Percentiles rank a stretch among this genome's conserved stretches.
Conservation (phyloP, 2,797 vertebrate genomes). For the Hozukius guyotensis region DNA sequence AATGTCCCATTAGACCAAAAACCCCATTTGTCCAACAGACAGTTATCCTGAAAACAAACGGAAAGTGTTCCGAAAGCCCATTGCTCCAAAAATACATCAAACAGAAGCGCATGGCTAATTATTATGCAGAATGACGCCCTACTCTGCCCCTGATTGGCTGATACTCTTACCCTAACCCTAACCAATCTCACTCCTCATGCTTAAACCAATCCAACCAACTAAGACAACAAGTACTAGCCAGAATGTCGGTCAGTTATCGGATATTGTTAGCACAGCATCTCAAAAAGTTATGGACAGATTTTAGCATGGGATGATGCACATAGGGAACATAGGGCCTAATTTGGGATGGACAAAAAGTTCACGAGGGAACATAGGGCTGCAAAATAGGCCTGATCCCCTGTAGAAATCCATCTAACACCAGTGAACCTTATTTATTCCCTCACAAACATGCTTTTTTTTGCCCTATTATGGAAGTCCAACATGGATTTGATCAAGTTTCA, state of each 20-base stretch:
- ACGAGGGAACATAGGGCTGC: neutral
- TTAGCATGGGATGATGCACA: neutral
- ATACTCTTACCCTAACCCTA: neutral
- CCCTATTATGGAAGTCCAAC: constrained; percentile 9
- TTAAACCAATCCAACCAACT: neutral
- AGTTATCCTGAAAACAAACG: neutral
- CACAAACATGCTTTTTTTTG: neutral
- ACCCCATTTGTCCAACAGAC: neutral
- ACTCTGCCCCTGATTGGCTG: neutral
- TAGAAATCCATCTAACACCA: neutral
- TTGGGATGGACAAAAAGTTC: too few species aligned
- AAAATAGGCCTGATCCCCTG: neutral
- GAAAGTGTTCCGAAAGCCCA: accelerated
- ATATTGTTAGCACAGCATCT: neutral
- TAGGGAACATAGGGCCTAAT: neutral
- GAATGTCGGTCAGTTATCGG: neutral
- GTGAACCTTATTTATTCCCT: constrained; percentile 7
- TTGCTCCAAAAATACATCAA: neutral
- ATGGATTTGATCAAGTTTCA: constrained; percentile 32
- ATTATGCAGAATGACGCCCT: neutral
- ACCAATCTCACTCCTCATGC: neutral
- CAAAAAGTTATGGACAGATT: neutral
- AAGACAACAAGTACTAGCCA: neutral
- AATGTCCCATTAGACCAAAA: neutral
- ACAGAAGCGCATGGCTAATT: neutral